phyloP scores from a whole-genome alignment of 1,140 invertebrate species.

The Panagrolaimus sp. region DNA sequence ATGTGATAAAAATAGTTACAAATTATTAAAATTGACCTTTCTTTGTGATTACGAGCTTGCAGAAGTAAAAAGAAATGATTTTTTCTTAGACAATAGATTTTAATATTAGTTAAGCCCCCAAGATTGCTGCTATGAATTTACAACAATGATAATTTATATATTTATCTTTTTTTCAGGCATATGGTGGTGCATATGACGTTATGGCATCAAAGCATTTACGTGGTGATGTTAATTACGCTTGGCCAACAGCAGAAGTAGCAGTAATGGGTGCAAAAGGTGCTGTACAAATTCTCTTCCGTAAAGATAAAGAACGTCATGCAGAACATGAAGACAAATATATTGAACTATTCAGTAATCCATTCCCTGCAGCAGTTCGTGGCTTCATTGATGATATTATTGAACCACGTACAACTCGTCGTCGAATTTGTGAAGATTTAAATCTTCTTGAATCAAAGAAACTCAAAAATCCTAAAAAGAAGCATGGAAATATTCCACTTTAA shows the following conservation, averaged over 20 bases:
- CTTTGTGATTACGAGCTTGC: too few relatives aligned
- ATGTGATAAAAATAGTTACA: too few relatives aligned
- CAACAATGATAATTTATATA: too few relatives aligned
- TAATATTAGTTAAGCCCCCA: too few relatives aligned
- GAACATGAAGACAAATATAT: conserved; percentile 67
- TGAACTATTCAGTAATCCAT: conserved; percentile 70
- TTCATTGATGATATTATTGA: conserved; percentile 72
- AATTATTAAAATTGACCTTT: too few relatives aligned
- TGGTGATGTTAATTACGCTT: conserved; percentile 71
- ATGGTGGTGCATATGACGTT: conserved; percentile 71
- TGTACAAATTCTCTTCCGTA: conserved; percentile 68
- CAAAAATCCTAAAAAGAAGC: conserved; percentile 68
- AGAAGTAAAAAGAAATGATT: too few relatives aligned
- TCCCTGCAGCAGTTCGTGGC: conserved; percentile 68
- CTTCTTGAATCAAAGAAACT: conserved; percentile 65
- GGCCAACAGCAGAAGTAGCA: conserved; percentile 72
- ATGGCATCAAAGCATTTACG: conserved; percentile 72
- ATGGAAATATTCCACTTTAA: conserved; percentile 70
- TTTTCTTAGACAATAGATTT: too few relatives aligned
- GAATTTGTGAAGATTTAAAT: conserved; percentile 66
- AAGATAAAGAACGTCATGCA: conserved; percentile 64
- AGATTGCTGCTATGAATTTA: too few relatives aligned
- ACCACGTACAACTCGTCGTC: conserved; percentile 65
- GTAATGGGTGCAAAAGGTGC: conserved; percentile 69
- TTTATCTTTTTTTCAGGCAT: conserved; percentile 61